These are phyloP conservation scores for Fregata magnificens DNA, from an alignment of 2,113 vertebrate species.

Conservation along the genomic window DNA sequence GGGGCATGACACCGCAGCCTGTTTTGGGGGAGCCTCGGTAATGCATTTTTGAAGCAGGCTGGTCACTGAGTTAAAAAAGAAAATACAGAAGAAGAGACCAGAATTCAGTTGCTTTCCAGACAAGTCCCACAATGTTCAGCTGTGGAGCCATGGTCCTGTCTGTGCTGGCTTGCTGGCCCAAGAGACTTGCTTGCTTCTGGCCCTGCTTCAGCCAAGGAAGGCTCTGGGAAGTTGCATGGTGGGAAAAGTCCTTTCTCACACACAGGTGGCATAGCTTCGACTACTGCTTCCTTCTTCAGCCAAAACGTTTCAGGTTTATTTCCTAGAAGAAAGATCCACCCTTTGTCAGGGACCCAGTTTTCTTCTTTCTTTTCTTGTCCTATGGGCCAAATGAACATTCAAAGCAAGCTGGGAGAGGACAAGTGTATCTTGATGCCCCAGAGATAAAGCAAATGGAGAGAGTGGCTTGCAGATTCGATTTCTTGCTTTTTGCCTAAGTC, in stretches of 20 bases:
- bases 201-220: not conserved
- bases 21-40: not conserved
- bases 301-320: not conserved
- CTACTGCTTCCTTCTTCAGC: not conserved
- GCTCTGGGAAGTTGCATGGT: accelerated
- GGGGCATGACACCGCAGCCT: not conserved
- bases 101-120: not conserved
- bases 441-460: not conserved
- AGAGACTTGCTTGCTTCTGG: not conserved
- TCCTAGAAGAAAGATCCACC: not conserved
- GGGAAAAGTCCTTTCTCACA: not conserved
- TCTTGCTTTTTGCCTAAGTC: not conserved
- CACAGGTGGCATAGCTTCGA: not conserved
- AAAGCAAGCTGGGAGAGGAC: not conserved
- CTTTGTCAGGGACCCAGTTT: not conserved
- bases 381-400: not conserved
- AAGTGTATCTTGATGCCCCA: not conserved
- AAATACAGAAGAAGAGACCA: not conserved
- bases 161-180: not conserved
- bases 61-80: not conserved
- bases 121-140: not conserved
- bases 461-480: not conserved
- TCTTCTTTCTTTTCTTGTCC: not conserved
- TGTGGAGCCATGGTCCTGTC: not conserved
- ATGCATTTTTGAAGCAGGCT: not conserved